Base-by-base conservation (phyloP, 2,888 invertebrate species). In the Drosophila vallismaia region DNA sequence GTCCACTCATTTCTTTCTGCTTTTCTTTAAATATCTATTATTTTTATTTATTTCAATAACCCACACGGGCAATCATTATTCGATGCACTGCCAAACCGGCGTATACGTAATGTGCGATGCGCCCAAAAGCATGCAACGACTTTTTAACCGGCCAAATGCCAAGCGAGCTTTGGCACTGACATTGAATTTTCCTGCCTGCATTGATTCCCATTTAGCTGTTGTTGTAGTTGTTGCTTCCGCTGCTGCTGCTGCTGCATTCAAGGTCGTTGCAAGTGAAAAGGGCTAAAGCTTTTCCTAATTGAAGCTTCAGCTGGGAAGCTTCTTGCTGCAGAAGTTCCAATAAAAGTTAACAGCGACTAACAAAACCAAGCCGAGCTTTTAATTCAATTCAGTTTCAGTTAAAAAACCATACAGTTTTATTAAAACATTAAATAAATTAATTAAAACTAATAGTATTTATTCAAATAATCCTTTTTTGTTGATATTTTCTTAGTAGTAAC, bases 141-240 rank as follows among this genome's bases (percentile, higher is more conserved):
- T 33, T n/a, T 24, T 28, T 7, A 38, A 46, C 70, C 40, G 70
- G 59, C n/a, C 29, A 45, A 58, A 50, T 46, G 55, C 28, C 54
- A 45, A 10, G 10, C 36, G 33, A 73, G 74, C 73, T 74, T 74
- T 75, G 75, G 54, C 86, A 77, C 74, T 86, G 86, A 86, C 86
- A 86, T 77, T 86, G 88, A 80, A 75, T 70, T 56, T 59, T 56
- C 44, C 51, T 57, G 62, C 58, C 45, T 76, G 83, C 76, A 81
- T 81, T 81, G 82, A 81, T 86, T 81, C 67, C 50, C 56, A 54
- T 44, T 60, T 31, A 46, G 40, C 44, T 60, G 44, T 59, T 49
- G 52, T 60, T 66, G 29, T 63, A 67, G 60, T 36, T 69, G 51
- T 51, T 19, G 36, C 19, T 19, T 28, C 12, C 12, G 8, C 45